Conservation (phyloP, 2,888 invertebrate species). For the Dexiosoma caninum region DNA sequence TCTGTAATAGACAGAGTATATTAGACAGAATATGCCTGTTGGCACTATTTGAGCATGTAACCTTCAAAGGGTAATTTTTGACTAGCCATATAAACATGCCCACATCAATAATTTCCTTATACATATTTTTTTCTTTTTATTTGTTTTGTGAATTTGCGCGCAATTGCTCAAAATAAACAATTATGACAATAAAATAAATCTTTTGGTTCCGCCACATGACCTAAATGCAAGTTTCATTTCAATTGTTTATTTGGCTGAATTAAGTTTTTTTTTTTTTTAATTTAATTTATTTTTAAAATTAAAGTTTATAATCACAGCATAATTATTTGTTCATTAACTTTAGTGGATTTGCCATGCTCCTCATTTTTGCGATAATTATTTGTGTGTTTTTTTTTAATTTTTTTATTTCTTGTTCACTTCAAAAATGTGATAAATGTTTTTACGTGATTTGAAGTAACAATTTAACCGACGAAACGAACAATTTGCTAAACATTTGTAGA, state of each 20-base stretch:
- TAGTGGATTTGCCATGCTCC: conserved; percentile 17
- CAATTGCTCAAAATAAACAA: neutral
- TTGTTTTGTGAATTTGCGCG: neutral
- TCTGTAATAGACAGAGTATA: too few relatives aligned
- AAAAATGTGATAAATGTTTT: conserved; percentile 60
- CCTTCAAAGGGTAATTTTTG: too few relatives aligned
- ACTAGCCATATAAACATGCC: neutral
- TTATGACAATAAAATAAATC: conserved; percentile 14
- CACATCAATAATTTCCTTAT: neutral
- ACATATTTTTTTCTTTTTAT: neutral
- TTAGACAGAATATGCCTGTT: too few relatives aligned
- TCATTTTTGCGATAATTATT: conserved; percentile 46
- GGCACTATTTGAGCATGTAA: too few relatives aligned
- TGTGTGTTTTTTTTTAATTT: neutral
- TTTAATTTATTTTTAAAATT: neutral
- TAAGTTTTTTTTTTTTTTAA: conserved; percentile 2
- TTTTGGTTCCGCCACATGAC: conserved; percentile 37
- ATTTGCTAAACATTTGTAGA: conserved; percentile 46
- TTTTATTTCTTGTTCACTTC: conserved; percentile 30
- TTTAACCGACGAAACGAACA: conserved; percentile 48
- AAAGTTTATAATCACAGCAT: conserved; percentile 42
- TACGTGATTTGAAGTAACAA: conserved; percentile 53
- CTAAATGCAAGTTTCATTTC: conserved; percentile 2
- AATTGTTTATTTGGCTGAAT: conserved; percentile 25
- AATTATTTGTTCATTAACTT: conserved; percentile 55